Percentiles rank a stretch among this genome's conserved stretches.
phyloP scores from a whole-genome alignment of 2,888 invertebrate species.

The Phaedon cochleariae region DNA sequence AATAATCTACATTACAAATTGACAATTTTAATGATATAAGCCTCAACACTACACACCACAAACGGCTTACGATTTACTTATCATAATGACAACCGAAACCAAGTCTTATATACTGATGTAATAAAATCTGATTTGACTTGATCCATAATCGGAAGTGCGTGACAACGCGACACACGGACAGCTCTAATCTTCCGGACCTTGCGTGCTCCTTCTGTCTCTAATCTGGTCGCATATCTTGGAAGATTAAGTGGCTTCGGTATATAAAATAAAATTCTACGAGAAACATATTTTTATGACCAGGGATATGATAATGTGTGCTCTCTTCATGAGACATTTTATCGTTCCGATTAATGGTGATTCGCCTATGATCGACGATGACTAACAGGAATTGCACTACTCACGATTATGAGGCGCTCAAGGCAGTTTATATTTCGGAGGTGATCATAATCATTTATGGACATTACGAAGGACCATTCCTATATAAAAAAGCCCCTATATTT shows the following conservation, averaged over 20 bases:
- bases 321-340: constrained; percentile 4
- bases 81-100: not conserved
- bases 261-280: constrained; percentile 3
- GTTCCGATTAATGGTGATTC: too few species aligned
- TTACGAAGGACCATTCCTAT: too few species aligned
- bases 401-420: too few species aligned
- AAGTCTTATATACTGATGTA: not conserved
- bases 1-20: constrained; percentile 27
- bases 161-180: constrained; percentile 56
- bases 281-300: constrained; percentile 8
- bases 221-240: constrained; percentile 55
- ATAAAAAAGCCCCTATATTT: too few species aligned
- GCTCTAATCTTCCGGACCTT: constrained; percentile 58
- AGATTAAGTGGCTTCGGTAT: constrained; percentile 41
- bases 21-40: constrained; percentile 15
- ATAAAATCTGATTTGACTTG: constrained; percentile 1
- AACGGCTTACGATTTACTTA: too few species aligned
- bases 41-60: constrained; percentile 12
- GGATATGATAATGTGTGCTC: not conserved
- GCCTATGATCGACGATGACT: too few species aligned
- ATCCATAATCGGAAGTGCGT: constrained; percentile 53
- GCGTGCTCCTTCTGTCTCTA: constrained; percentile 53
- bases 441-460: too few species aligned
- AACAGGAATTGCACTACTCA: too few species aligned
- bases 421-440: too few species aligned